A percentile compares a stretch with the other conserved stretches of the same genome.
phyloP scores from a whole-genome alignment of 2,113 vertebrate genomes.

The Dasyornis broadbenti region DNA sequence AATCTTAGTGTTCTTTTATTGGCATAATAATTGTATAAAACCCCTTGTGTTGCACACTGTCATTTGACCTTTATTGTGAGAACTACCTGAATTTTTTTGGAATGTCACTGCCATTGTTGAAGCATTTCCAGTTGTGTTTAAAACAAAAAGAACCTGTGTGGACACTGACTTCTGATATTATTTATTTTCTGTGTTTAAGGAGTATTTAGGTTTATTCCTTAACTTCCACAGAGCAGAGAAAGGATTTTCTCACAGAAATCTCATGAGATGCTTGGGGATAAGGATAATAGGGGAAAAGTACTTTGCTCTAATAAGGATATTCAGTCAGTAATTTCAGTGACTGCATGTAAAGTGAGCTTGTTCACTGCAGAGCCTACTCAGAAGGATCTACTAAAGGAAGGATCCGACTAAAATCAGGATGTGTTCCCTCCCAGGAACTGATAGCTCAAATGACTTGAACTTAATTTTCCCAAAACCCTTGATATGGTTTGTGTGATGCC shows the following conservation, averaged over 20 bases:
- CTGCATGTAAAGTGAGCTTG: not conserved
- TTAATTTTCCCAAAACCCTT: not conserved
- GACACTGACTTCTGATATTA: not conserved
- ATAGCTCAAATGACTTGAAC: not conserved
- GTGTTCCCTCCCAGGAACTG: not conserved
- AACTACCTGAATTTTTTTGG: not conserved
- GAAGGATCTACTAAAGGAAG: too few relatives aligned
- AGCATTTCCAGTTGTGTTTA: not conserved
- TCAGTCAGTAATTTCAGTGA: not conserved
- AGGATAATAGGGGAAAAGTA: not conserved
- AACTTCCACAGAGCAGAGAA: not conserved
- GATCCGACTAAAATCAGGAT: not conserved
- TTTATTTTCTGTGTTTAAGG: not conserved
- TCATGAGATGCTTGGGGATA: not conserved
- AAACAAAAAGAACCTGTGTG: not conserved
- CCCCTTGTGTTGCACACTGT: not conserved
- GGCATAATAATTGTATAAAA: not conserved
- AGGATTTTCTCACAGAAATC: not conserved
- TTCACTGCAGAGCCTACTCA: not conserved
- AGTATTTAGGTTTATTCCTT: not conserved
- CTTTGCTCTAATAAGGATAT: not conserved
- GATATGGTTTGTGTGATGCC: not conserved
- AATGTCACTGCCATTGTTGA: not conserved
- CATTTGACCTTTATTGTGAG: not conserved
- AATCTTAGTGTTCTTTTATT: not conserved